Percentiles rank a stretch among this genome's conserved stretches.
Evolutionary conservation across 2,797 vertebrate genomes (phyloP).

Genomic region (Sciurus carolinensis): DNA sequence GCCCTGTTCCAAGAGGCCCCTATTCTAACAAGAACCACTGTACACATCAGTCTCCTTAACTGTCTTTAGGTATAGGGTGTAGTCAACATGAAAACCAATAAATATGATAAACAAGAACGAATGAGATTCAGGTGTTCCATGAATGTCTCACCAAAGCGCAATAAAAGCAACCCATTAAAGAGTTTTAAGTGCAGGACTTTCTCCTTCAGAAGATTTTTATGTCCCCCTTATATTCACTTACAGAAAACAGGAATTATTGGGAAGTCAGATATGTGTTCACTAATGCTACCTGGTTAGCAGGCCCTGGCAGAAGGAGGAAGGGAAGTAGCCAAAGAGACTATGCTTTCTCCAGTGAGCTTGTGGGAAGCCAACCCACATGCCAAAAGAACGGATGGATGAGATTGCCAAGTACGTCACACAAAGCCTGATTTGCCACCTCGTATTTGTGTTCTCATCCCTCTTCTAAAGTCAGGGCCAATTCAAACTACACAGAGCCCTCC

Average conservation of each 20-base stretch:
- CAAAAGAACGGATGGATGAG: neutral
- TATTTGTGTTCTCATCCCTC: neutral
- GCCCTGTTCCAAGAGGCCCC: conserved; percentile 11
- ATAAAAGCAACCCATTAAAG: conserved; percentile 49
- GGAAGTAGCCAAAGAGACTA: neutral
- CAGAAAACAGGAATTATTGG: neutral
- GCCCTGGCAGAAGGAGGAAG: neutral
- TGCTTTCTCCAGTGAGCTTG: neutral
- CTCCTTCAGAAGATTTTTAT: conserved; percentile 16
- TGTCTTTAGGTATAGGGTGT: neutral
- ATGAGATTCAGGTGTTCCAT: conserved; percentile 64
- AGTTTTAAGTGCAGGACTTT: neutral
- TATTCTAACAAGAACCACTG: conserved; percentile 29
- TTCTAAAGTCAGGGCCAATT: neutral
- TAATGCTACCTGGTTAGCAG: neutral
- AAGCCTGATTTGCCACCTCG: neutral
- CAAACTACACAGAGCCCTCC: neutral
- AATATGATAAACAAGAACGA: conserved; percentile 57
- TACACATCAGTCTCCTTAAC: conserved; percentile 3
- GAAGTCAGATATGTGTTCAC: neutral
- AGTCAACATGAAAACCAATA: conserved; percentile 61
- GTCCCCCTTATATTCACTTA: neutral
- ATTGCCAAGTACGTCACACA: neutral
- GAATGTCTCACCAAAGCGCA: conserved; percentile 31
- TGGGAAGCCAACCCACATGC: neutral